Evolutionary conservation across 2,797 vertebrate genomes (phyloP).

Genomic region (Ficedula albicollis): DNA sequence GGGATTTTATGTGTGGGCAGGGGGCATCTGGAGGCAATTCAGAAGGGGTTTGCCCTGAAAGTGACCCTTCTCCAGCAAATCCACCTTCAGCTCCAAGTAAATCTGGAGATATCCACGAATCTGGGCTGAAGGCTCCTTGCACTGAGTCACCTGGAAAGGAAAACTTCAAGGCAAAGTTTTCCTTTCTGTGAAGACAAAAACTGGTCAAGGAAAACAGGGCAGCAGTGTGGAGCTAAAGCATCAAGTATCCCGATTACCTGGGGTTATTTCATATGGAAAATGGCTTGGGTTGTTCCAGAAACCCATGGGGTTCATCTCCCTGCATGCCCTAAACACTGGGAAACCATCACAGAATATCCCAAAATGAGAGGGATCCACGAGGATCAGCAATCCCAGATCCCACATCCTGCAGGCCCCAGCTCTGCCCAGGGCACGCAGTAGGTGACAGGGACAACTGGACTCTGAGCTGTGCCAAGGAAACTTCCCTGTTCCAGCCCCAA

Average conservation of each 20-base stretch:
- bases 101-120: fast-evolving
- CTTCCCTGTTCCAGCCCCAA: background rate
- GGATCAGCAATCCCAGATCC: background rate
- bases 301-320: background rate
- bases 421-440: background rate
- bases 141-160: background rate
- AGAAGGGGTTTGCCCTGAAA: background rate
- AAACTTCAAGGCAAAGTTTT: background rate
- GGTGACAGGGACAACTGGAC: no score
- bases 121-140: background rate
- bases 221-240: background rate
- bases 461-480: background rate
- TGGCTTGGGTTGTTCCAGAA: background rate
- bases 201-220: background rate
- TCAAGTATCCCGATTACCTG: background rate
- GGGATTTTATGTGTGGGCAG: background rate
- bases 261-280: background rate
- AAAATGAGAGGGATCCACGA: background rate
- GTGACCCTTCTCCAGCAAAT: background rate
- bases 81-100: background rate
- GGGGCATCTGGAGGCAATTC: background rate
- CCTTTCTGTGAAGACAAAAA: background rate
- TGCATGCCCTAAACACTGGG: background rate
- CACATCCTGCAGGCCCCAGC: background rate
- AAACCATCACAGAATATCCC: background rate